Evolutionary conservation across 2,797 vertebrate genomes (phyloP), one percentile per base, ranked within the genome.

Genomic region (Gouania willdenowi): DNA sequence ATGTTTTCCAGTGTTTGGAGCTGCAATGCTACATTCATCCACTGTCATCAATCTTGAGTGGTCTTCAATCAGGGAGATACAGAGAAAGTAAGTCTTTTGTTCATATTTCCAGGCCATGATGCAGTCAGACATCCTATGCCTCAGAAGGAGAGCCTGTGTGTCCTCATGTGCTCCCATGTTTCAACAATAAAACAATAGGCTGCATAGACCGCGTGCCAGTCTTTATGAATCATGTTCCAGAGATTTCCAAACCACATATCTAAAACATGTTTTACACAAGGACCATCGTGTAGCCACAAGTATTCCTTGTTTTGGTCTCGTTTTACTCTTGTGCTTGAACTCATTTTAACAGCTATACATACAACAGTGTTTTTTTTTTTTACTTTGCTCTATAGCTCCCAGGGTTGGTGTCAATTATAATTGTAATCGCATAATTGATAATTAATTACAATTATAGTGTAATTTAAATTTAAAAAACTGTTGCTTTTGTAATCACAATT

Each of bases 1-100:
- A 9, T 63, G 11, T 20, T 68, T 81, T 77, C 27, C 59, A 91
- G 89, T 88, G 88, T 61, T 51, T 75, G 63, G 83, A 89, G 77
- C 70, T 91, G 35, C 88, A 89, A 50, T 88, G 88, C 79, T 91
- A 89, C 75, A 86, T 91, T 73, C 85, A 87, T 41, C 88, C 88
- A 1, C 82, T 91, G 58, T 89, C 88, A 14, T 76, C 83, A 23
- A 91, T 91, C 77, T 60, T 91, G 74, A 88, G 82, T 41, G 88
- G 89, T 39, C 87, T 91, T 54, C 88, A 83, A 37, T 84, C 88
- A 4, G 89, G 88, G 41, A 85, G 89, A 79, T 91, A 91, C 82
- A 66, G 83, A 82, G 78, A 88, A 82, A 78, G 89, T 91, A 79
- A 89, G 89, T 89, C 34, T 10, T 1, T 13, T 8, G 44, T 68